Base-by-base conservation (phyloP, 2,888 invertebrate genomes). In the Cancer borealis region DNA sequence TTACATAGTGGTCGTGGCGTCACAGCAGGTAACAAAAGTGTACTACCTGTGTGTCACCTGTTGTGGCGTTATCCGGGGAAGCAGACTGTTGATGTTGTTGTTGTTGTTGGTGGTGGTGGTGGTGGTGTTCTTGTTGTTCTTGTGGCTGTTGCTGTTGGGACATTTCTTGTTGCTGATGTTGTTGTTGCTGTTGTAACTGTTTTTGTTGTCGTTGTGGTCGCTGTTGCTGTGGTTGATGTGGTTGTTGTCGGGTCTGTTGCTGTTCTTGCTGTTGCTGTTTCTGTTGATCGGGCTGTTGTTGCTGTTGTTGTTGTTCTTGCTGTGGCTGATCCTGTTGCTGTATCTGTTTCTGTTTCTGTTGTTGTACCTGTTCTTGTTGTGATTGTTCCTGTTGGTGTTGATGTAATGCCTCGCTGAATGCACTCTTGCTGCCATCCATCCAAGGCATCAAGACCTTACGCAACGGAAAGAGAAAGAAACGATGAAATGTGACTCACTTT, bases 311-410 rank as follows among this genome's bases (percentile, higher is more conserved):
- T 0, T 89, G 49, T 21, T 89, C n/a, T n/a, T 89, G 45, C 10
- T 89, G 47, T 89, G 21, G 47, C 47, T 89, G 47, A n/a, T 89
- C n/a, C 21, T 21, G 47, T 89, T 89, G n/a, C n/a, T 47, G 21
- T 47, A 21, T 8, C 12, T n/a, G 21, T 47, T 47, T 8, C 6
- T 89, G 46, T 46, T 49, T 12, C 10, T 89, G 88, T 47, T 39
- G 39, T 10, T 84, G 39, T 17, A 3, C 14, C 39, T 84, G 84
- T 14, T 84, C 39, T 39, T 84, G 84, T 12, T 30, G 30, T 12
- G 30, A 14, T 84, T 84, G 39, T 84, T 84, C n/a, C n/a, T 84
- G 39, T 84, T 84, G 39, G 6, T 39, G 84, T 3, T 84, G 84
- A 3, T 39, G 84, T 84, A 3, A 30, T 12, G 84, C 12, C 84